Percentiles rank a stretch among this genome's conserved stretches.
Evolutionary conservation across 2,888 invertebrate species (phyloP).

Genomic region (Acrobasis suavella): DNA sequence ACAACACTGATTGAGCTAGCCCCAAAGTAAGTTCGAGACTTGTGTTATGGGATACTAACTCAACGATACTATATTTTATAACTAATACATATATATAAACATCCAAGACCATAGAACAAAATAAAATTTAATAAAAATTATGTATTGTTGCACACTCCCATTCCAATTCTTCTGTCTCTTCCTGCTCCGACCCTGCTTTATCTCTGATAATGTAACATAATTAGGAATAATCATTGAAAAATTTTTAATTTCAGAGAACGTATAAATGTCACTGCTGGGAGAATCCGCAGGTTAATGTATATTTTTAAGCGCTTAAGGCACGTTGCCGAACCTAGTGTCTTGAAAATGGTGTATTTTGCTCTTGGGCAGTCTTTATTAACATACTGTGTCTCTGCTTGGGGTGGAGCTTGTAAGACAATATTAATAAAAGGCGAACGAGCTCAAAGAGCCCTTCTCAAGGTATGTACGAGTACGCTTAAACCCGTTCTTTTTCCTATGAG

Average conservation of each 20-base stretch:
- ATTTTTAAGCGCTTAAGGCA: background rate
- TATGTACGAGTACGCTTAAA: background rate
- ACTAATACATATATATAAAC: too few relatives aligned
- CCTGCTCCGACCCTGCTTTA: background rate
- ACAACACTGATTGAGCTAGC: too few relatives aligned
- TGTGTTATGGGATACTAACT: too few relatives aligned
- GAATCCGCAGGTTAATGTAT: background rate
- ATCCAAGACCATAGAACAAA: background rate
- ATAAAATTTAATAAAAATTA: background rate
- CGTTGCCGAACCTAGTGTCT: background rate
- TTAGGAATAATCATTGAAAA: background rate
- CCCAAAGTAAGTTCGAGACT: too few relatives aligned
- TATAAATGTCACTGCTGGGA: background rate
- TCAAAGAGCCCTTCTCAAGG: background rate
- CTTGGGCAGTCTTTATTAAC: background rate
- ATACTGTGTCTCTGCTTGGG: background rate
- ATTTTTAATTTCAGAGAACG: conserved; percentile 1
- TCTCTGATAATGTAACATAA: background rate
- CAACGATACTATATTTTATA: too few relatives aligned
- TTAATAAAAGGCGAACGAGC: background rate
- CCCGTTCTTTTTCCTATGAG: background rate
- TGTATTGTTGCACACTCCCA: background rate
- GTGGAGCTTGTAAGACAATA: background rate
- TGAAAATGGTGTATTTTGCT: conserved; percentile 1
- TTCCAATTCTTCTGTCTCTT: background rate